phyloP scores from a whole-genome alignment of 2,113 vertebrate species.

The Varanus komodoensis region DNA sequence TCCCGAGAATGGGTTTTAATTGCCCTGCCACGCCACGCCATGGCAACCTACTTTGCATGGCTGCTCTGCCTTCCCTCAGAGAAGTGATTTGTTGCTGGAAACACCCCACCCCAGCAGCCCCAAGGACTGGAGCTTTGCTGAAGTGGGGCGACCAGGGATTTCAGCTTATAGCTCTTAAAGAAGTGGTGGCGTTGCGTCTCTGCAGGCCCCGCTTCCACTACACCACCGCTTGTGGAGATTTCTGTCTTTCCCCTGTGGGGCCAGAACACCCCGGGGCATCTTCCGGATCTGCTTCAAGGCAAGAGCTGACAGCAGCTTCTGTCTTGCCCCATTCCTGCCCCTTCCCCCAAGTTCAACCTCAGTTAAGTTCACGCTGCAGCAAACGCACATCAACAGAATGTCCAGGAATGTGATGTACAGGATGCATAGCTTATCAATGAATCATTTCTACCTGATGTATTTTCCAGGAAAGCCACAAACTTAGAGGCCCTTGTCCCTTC shows the following conservation, averaged over 20 bases:
- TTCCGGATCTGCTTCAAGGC: background rate
- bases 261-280: background rate
- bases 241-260: background rate
- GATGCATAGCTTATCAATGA: background rate
- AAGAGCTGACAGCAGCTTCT: background rate
- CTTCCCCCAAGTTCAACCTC: background rate
- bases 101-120: too few species aligned
- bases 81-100: too few species aligned
- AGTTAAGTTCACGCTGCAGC: background rate
- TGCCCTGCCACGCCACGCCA: too few species aligned
- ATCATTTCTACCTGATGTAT: background rate
- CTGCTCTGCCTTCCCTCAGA: too few species aligned
- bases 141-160: too few species aligned
- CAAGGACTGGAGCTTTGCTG: too few species aligned
- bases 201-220: too few species aligned
- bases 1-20: background rate
- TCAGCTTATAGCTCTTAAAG: too few species aligned
- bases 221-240: too few species aligned
- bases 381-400: background rate
- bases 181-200: too few species aligned
- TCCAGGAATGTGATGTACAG: accelerated
- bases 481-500: background rate
- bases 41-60: too few species aligned
- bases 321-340: background rate
- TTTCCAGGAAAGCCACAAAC: background rate